phyloP scores from a whole-genome alignment of 2,888 invertebrate species.

The Acanthosepion pharaonis region DNA sequence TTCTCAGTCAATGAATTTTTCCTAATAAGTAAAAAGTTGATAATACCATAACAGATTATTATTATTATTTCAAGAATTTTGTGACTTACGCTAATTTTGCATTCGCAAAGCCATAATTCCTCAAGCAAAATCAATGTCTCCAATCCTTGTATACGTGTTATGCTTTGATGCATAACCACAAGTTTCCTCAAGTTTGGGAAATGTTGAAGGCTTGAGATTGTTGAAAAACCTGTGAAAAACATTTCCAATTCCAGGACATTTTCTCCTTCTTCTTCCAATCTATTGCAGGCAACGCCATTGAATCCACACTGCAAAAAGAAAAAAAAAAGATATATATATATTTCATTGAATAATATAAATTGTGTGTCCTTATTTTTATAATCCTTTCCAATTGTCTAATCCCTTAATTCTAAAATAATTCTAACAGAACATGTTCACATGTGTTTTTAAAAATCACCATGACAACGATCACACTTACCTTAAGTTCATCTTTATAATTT shows the following conservation, averaged over 20 bases:
- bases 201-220: slow-evolving; percentile 67
- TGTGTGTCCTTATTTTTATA: too few species aligned
- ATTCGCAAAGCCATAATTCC: slow-evolving; percentile 69
- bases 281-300: slow-evolving; percentile 69
- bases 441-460: too few species aligned
- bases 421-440: too few species aligned
- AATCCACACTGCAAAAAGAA: slow-evolving; percentile 62
- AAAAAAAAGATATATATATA: neutral
- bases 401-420: too few species aligned
- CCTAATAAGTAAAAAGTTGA: neutral
- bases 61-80: neutral
- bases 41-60: neutral
- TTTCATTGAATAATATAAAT: too few species aligned
- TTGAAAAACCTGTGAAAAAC: slow-evolving; percentile 73
- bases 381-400: too few species aligned
- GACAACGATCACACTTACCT: too few species aligned
- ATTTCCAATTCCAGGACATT: slow-evolving; percentile 69
- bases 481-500: too few species aligned
- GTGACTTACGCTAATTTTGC: slow-evolving; percentile 62
- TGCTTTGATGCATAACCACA: slow-evolving; percentile 65
- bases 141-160: slow-evolving; percentile 63
- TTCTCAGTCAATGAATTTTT: too few species aligned
- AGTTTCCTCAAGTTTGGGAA: slow-evolving; percentile 72
- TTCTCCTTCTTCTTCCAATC: slow-evolving; percentile 62
- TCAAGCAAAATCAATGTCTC: slow-evolving; percentile 56